Conservation (phyloP, 2,888 invertebrate species). For the Papilio protenor region DNA sequence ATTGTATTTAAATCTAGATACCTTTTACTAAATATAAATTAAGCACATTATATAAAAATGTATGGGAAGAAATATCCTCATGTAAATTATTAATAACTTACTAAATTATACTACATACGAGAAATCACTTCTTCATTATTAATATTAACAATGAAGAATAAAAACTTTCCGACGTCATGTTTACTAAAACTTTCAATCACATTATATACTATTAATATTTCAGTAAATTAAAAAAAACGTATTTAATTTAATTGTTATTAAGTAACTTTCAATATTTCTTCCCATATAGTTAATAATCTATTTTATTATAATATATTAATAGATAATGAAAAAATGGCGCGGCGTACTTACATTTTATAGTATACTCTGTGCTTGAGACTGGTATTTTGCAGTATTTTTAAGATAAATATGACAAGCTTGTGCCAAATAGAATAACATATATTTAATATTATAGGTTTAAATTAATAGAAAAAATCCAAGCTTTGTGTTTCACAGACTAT, state of each 20-base stretch:
- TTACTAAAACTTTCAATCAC: background rate
- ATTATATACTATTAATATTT: background rate
- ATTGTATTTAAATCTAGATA: background rate
- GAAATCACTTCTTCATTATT: background rate
- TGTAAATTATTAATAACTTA: background rate
- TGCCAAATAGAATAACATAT: slow-evolving; percentile 34
- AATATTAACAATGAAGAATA: background rate
- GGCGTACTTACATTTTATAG: slow-evolving; percentile 16
- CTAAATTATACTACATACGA: background rate
- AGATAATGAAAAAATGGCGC: background rate
- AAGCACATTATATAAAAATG: background rate
- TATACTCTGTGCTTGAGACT: slow-evolving; percentile 31
- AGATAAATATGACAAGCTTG: slow-evolving; percentile 34
- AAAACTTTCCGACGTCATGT: background rate
- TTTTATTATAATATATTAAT: background rate
- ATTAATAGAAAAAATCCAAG: background rate
- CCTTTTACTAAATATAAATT: background rate
- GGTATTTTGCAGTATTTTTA: slow-evolving; percentile 42
- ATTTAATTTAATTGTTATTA: background rate
- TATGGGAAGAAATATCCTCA: background rate
- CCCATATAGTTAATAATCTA: background rate
- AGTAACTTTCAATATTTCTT: background rate
- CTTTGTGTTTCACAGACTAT: slow-evolving; percentile 46
- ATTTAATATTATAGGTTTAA: slow-evolving; percentile 17
- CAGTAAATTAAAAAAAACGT: background rate